These are phyloP conservation scores for Pomatorhinus ruficollis DNA, from an alignment of 2,113 vertebrate genomes.

Conservation along the genomic window DNA sequence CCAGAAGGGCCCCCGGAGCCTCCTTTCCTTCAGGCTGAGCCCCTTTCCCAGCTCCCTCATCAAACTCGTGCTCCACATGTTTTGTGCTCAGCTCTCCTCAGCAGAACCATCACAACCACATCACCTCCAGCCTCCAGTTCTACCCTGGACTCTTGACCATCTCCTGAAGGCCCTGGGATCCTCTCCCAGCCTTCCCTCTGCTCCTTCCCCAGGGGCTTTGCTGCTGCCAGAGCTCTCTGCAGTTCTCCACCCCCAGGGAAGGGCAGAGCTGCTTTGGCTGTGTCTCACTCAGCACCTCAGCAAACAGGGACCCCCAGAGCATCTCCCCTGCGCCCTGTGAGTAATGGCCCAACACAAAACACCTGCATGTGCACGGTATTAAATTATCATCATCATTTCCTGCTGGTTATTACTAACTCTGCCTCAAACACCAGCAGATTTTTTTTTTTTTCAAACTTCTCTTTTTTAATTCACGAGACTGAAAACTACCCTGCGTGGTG, in stretches of 20 bases:
- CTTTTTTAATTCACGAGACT: neutral
- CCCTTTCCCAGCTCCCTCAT: neutral
- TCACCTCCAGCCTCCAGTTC: neutral
- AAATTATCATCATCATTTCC: constrained; percentile 47
- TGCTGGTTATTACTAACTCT: constrained; percentile 30
- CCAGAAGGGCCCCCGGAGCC: neutral
- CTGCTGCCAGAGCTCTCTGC: neutral
- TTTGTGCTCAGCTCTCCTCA: neutral
- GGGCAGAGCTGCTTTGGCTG: neutral
- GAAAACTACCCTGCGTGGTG: neutral
- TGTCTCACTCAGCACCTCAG: neutral
- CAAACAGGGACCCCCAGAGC: neutral
- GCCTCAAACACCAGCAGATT: neutral
- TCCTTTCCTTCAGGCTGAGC: neutral
- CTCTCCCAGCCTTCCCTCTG: neutral
- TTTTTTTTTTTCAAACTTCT: neutral
- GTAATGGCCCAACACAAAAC: constrained; percentile 13
- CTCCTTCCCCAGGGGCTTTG: accelerated
- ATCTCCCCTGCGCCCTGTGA: neutral
- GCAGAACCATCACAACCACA: neutral
- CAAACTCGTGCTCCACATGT: neutral
- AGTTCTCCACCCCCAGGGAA: neutral
- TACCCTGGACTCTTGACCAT: accelerated
- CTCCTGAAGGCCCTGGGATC: neutral
- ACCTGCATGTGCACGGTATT: constrained; percentile 5